Evolutionary conservation across 2,113 vertebrate genomes (phyloP).

Genomic region (Herpailurus yagouaroundi): DNA sequence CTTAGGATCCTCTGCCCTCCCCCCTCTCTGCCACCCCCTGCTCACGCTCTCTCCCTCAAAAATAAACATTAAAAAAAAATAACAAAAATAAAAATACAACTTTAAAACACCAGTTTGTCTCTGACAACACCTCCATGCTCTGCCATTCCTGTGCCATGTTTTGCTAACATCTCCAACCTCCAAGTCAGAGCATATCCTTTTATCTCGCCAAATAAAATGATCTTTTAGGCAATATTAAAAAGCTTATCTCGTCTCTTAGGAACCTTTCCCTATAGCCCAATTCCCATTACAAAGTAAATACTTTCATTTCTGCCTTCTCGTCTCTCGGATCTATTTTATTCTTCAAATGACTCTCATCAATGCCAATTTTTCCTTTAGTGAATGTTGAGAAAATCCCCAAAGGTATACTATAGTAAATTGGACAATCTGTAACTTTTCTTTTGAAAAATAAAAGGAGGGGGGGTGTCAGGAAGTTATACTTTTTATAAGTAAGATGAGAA

Average conservation of each 20-base stretch:
- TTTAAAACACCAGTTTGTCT: not conserved
- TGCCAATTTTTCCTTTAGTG: not conserved
- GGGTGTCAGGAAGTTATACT: not conserved
- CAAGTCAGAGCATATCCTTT: not conserved
- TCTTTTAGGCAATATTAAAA: not conserved
- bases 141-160: not conserved
- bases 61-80: not conserved
- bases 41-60: too few relatives aligned
- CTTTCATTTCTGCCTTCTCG: not conserved
- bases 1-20: too few relatives aligned
- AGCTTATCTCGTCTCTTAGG: not conserved
- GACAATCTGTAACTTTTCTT: constrained; percentile 1
- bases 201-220: constrained; percentile 25
- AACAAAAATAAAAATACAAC: not conserved
- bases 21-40: too few relatives aligned
- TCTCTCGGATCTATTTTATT: constrained; percentile 41
- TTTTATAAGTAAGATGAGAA: constrained; percentile 29
- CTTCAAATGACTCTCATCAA: constrained; percentile 27
- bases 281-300: not conserved
- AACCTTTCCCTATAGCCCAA: not conserved
- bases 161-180: not conserved
- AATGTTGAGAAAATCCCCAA: not conserved
- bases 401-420: not conserved
- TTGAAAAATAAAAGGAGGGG: not conserved
- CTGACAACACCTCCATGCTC: not conserved